Evolutionary conservation across 1,140 invertebrate genomes (phyloP).

Genomic region (Pararge aegeria): DNA sequence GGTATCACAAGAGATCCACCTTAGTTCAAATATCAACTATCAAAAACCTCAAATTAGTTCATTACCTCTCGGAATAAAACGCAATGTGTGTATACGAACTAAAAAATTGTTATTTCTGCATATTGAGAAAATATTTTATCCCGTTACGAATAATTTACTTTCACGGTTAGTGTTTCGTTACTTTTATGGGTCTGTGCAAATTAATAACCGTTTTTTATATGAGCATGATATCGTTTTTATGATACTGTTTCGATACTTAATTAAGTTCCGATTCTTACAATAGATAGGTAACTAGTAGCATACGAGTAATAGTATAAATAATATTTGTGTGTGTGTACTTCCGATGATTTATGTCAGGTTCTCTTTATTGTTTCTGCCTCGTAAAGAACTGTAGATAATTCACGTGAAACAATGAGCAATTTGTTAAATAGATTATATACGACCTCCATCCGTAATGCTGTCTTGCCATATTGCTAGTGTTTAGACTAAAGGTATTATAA

Average conservation of each 20-base stretch:
- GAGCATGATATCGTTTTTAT: constrained; percentile 16
- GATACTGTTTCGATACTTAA: constrained; percentile 36
- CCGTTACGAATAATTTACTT: constrained; percentile 42
- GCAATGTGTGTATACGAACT: constrained; percentile 66
- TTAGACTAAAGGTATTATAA: constrained; percentile 54
- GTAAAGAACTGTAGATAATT: constrained; percentile 72
- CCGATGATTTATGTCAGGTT: constrained; percentile 67
- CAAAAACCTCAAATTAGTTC: no score
- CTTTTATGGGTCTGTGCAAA: constrained; percentile 67
- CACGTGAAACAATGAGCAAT: constrained; percentile 75
- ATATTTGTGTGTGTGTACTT: constrained; percentile 60
- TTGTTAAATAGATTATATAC: constrained; percentile 75
- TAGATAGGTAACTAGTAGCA: constrained; percentile 43
- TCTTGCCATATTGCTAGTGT: constrained; percentile 76
- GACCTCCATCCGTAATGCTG: constrained; percentile 74
- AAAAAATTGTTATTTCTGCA: constrained; percentile 56
- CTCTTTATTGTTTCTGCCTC: constrained; percentile 73
- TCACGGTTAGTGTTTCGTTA: constrained; percentile 49
- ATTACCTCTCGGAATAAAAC: constrained; percentile 11
- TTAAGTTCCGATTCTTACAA: constrained; percentile 57
- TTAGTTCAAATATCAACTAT: no score
- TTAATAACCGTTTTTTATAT: constrained; percentile 25
- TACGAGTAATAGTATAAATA: constrained; percentile 51
- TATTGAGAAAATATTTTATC: constrained; percentile 29
- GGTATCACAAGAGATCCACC: no score